phyloP scores from a whole-genome alignment of 1,140 invertebrate species.

The Brachionus manjavacas region DNA sequence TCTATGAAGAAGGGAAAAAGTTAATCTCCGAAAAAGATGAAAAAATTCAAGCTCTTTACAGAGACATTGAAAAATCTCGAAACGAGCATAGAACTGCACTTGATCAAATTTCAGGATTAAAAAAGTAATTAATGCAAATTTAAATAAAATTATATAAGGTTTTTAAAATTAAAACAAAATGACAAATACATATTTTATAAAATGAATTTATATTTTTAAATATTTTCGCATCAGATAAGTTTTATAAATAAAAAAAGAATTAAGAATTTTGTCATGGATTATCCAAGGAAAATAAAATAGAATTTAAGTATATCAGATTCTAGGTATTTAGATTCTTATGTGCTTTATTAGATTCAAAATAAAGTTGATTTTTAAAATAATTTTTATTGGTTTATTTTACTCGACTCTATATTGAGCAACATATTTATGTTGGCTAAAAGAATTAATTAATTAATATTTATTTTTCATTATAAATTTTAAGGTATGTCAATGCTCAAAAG shows the following conservation, averaged over 20 bases:
- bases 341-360: neutral
- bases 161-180: neutral
- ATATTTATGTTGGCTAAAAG: too few species aligned
- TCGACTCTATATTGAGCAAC: too few species aligned
- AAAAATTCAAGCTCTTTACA: neutral
- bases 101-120: neutral
- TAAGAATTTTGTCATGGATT: neutral
- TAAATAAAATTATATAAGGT: neutral
- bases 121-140: neutral
- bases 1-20: neutral
- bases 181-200: neutral
- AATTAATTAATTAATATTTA: too few species aligned
- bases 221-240: too few species aligned
- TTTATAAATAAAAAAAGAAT: neutral
- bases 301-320: neutral
- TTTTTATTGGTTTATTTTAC: too few species aligned
- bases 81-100: neutral
- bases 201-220: neutral
- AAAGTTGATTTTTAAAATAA: too few species aligned
- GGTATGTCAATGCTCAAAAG: too few species aligned
- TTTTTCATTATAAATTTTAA: too few species aligned
- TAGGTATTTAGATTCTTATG: neutral
- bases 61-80: neutral
- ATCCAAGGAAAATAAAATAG: neutral
- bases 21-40: neutral